These are phyloP conservation scores for Anastrepha ludens DNA, from an alignment of 1,140 invertebrate genomes.

Conservation along the genomic window DNA sequence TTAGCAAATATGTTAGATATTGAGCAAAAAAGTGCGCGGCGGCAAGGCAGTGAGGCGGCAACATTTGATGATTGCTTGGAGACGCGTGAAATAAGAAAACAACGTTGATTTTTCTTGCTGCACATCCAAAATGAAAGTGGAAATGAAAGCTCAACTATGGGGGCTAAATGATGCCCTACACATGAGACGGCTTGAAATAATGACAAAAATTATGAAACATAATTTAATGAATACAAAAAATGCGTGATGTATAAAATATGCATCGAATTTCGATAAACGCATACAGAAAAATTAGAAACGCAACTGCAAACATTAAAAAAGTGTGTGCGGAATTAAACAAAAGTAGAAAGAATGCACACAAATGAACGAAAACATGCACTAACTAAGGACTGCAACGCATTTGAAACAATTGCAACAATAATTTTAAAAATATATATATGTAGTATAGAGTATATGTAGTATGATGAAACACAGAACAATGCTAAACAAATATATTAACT, in stretches of 20 bases:
- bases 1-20: not conserved
- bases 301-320: constrained; percentile 23
- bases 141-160: not conserved
- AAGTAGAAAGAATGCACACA: not conserved
- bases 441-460: not conserved
- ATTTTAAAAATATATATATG: constrained; percentile 19
- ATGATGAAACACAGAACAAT: constrained; percentile 49
- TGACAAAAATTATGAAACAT: not conserved
- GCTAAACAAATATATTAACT: constrained; percentile 48
- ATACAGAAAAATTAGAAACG: constrained; percentile 27
- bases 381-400: constrained; percentile 43
- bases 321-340: not conserved
- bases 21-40: constrained; percentile 14
- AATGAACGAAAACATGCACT: constrained; percentile 54
- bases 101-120: not conserved
- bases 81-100: not conserved
- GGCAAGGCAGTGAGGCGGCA: not conserved
- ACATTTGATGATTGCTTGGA: not conserved
- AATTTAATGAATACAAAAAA: not conserved
- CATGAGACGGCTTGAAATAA: not conserved
- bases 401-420: constrained; percentile 42
- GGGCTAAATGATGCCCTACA: not conserved
- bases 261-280: not conserved
- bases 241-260: not conserved
- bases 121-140: not conserved